Percentiles rank a stretch among this genome's conserved stretches.
Evolutionary conservation across 2,888 invertebrate species (phyloP).

Genomic region (Drosophila subquinaria): DNA sequence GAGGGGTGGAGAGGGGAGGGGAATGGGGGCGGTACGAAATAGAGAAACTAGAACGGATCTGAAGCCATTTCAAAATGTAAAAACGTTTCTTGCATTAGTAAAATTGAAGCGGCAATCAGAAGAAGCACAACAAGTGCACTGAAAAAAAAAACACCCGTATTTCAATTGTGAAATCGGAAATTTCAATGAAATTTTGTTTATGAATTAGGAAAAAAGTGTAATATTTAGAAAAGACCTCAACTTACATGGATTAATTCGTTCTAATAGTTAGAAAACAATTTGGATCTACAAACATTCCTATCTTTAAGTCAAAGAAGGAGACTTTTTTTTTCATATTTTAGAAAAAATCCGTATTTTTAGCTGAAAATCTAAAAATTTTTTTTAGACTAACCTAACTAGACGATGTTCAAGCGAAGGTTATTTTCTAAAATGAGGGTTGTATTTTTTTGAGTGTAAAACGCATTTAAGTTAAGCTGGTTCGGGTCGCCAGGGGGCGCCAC

Average conservation of each 20-base stretch:
- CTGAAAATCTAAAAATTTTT: no score
- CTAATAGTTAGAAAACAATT: no score
- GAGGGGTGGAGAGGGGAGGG: background rate
- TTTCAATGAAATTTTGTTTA: background rate
- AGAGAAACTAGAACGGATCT: constrained; percentile 73
- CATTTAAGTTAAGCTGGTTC: constrained; percentile 10
- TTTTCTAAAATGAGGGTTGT: background rate
- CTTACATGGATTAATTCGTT: no score
- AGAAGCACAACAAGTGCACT: background rate
- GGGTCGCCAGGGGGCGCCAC: constrained; percentile 48
- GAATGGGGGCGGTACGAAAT: background rate
- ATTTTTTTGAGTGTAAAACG: background rate
- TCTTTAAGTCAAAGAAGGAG: no score
- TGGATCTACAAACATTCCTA: no score
- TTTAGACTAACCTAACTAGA: no score
- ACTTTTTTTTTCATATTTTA: no score
- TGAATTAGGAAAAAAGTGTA: background rate
- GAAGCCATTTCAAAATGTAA: constrained; percentile 44
- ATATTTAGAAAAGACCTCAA: no score
- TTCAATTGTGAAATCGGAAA: background rate
- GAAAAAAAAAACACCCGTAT: background rate
- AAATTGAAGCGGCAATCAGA: constrained; percentile 61
- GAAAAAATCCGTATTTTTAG: no score
- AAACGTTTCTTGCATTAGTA: constrained; percentile 70
- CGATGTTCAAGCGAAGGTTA: no score